phyloP scores from a whole-genome alignment of 2,888 invertebrate genomes.

The Eupithecia inturbata region DNA sequence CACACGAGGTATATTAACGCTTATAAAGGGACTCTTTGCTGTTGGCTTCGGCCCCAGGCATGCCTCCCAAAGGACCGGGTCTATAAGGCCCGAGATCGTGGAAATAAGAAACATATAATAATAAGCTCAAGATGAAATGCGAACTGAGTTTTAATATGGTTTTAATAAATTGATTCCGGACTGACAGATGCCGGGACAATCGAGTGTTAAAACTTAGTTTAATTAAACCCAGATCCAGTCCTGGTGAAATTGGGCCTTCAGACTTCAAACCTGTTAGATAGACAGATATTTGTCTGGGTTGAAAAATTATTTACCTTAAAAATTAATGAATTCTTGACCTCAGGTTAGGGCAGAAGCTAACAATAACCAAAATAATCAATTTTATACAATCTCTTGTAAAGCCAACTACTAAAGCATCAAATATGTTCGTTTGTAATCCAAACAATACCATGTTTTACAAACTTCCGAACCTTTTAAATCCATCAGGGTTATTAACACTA shows the following conservation, averaged over 20 bases:
- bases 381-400: slow-evolving; percentile 1
- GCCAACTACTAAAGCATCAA: not conserved
- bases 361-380: not conserved
- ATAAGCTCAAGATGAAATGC: no score
- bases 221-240: not conserved
- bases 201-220: not conserved
- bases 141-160: no score
- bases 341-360: no score
- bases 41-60: no score
- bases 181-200: not conserved
- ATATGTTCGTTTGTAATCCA: not conserved
- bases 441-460: slow-evolving; percentile 18
- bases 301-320: not conserved
- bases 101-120: no score
- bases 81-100: no score
- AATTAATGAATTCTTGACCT: not conserved
- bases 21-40: no score
- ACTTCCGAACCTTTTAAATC: no score
- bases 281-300: not conserved
- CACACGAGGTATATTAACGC: no score
- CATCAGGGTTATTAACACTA: no score
- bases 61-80: no score
- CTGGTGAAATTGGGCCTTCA: not conserved
- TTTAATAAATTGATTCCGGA: not conserved
- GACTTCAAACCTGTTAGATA: not conserved